Percentiles rank a stretch among this genome's conserved stretches.
Evolutionary conservation across 2,113 vertebrate genomes (phyloP).

Genomic region (Dryoscopus gambensis): DNA sequence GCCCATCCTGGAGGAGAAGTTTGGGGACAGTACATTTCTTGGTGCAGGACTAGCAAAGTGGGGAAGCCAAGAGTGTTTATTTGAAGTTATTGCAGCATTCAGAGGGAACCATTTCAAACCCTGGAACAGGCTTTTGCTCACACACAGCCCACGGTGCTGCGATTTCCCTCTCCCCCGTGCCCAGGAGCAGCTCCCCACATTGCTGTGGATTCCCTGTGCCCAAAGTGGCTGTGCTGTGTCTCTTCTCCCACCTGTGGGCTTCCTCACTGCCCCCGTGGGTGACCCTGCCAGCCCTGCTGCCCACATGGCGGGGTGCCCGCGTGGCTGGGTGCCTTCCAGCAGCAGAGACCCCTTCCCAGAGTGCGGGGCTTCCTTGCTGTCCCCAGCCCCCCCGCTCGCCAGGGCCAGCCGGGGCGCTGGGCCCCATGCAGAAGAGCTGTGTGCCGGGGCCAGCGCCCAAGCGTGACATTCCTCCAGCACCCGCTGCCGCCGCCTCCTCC

Average conservation of each 20-base stretch:
- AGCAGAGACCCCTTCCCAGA: not conserved
- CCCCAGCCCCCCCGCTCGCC: not conserved
- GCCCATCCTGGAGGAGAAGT: not conserved
- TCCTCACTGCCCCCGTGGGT: not conserved
- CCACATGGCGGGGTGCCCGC: not conserved
- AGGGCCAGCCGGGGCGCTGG: not conserved
- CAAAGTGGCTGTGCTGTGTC: not conserved
- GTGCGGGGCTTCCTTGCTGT: fast-evolving
- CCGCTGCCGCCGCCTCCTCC: slow-evolving; percentile 13
- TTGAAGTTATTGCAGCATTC: not conserved
- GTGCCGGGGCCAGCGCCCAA: not conserved
- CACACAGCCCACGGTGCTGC: not conserved
- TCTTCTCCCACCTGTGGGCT: not conserved
- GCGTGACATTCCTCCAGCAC: slow-evolving; percentile 49
- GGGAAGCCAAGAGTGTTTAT: not conserved
- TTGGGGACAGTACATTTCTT: not conserved
- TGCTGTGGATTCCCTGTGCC: not conserved
- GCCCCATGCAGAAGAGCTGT: not conserved
- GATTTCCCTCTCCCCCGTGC: not conserved
- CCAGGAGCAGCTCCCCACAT: not conserved
- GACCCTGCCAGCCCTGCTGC: not conserved
- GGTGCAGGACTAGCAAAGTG: not conserved
- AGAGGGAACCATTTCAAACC: not conserved
- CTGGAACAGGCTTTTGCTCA: not conserved
- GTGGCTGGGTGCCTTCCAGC: not conserved